Evolutionary conservation across 2,888 invertebrate species (phyloP).

Genomic region (Chaetoderma sp.): DNA sequence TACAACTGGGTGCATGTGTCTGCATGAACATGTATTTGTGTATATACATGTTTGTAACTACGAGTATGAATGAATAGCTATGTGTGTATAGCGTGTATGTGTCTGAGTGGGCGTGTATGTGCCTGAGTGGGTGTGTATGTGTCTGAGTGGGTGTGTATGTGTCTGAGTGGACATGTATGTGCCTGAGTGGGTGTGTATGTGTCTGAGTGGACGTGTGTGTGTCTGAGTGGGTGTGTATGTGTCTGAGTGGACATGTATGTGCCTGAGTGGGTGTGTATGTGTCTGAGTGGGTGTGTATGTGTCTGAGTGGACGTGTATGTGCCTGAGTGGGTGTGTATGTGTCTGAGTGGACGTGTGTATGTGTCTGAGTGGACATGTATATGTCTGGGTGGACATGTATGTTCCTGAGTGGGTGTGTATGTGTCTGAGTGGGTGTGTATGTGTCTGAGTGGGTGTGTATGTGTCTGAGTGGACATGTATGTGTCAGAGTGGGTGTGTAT

Average conservation of each 20-base stretch:
- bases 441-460: no score
- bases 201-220: no score
- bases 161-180: neutral
- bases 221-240: no score
- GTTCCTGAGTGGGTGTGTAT: no score
- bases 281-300: neutral
- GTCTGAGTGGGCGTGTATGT: neutral
- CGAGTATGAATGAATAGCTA: neutral
- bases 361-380: neutral
- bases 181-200: neutral
- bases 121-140: no score
- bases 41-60: conserved; percentile 14
- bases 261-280: neutral
- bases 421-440: no score
- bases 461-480: no score
- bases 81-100: neutral
- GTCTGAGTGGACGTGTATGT: neutral
- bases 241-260: neutral
- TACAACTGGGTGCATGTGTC: neutral
- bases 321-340: neutral
- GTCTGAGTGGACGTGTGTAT: neutral
- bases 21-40: conserved; percentile 5
- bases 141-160: no score
- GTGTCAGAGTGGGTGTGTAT: no score
- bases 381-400: neutral